Conservation (phyloP, 2,888 invertebrate species). For the Coronaproctus castanopsis region DNA sequence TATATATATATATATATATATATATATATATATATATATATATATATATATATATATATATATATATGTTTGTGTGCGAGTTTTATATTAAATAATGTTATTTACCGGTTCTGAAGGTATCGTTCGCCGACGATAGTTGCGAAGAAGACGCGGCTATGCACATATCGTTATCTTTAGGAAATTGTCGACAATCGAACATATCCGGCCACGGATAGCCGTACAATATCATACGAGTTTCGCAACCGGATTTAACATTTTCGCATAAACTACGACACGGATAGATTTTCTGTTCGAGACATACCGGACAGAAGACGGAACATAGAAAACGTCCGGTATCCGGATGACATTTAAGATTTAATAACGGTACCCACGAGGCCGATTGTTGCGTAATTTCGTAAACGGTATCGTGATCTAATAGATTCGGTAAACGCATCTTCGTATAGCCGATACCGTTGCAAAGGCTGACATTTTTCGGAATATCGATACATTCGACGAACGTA, state of each 20-base stretch:
- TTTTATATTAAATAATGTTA: too few species aligned
- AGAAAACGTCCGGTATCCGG: slow-evolving; percentile 39
- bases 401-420: slow-evolving; percentile 39
- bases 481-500: slow-evolving; percentile 31
- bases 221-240: slow-evolving; percentile 34
- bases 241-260: slow-evolving; percentile 33
- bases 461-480: slow-evolving; percentile 37
- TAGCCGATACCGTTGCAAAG: slow-evolving; percentile 39
- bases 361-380: slow-evolving; percentile 35
- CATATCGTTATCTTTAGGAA: slow-evolving; percentile 38
- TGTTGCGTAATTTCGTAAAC: slow-evolving; percentile 31
- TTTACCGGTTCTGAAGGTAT: too few species aligned
- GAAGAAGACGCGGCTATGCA: slow-evolving; percentile 31
- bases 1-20: too few species aligned
- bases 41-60: too few species aligned
- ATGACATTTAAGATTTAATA: slow-evolving; percentile 37
- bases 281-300: slow-evolving; percentile 36
- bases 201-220: slow-evolving; percentile 43
- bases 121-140: slow-evolving; percentile 1
- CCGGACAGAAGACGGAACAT: slow-evolving; percentile 39
- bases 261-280: slow-evolving; percentile 39
- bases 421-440: slow-evolving; percentile 38
- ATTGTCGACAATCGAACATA: slow-evolving; percentile 37
- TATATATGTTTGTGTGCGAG: too few species aligned
- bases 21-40: too few species aligned